These are phyloP conservation scores for Pseudochaenichthys georgianus DNA, from an alignment of 2,797 vertebrate species.

Conservation along the genomic window DNA sequence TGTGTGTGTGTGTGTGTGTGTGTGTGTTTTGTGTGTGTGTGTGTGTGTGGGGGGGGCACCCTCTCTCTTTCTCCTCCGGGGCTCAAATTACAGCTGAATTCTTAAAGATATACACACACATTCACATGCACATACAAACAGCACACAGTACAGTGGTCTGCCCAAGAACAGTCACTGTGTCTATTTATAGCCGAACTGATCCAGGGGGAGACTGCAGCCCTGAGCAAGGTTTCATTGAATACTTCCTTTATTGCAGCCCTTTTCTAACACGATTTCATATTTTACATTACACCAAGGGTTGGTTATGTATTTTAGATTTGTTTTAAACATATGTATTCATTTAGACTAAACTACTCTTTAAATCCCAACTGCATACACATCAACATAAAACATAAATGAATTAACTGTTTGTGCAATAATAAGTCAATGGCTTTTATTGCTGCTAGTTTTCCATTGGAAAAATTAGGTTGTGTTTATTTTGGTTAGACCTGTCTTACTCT, in stretches of 20 bases:
- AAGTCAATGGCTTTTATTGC: too few species aligned
- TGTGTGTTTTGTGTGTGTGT: too few species aligned
- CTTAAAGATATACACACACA: conserved; percentile 80
- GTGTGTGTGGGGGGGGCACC: background rate
- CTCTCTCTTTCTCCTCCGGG: conserved; percentile 25
- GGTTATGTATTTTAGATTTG: too few species aligned
- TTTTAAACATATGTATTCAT: too few species aligned
- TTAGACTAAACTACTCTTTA: too few species aligned
- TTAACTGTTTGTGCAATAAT: too few species aligned
- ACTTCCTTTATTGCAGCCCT: background rate
- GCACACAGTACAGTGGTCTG: conserved; percentile 25
- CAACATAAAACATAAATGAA: too few species aligned
- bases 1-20: background rate
- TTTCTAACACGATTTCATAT: background rate
- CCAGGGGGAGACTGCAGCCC: conserved; percentile 24
- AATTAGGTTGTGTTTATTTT: too few species aligned
- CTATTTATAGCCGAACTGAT: conserved; percentile 68
- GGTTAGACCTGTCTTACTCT: too few species aligned
- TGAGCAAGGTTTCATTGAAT: conserved; percentile 12
- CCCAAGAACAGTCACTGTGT: conserved; percentile 17
- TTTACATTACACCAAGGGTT: too few species aligned
- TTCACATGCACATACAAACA: conserved; percentile 11
- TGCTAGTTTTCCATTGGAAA: too few species aligned
- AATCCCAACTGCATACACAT: too few species aligned
- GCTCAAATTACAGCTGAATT: conserved; percentile 77